A percentile compares a stretch with the other conserved stretches of the same genome.
Evolutionary conservation across 2,113 vertebrate genomes (phyloP).

Genomic region (Garra rufa): DNA sequence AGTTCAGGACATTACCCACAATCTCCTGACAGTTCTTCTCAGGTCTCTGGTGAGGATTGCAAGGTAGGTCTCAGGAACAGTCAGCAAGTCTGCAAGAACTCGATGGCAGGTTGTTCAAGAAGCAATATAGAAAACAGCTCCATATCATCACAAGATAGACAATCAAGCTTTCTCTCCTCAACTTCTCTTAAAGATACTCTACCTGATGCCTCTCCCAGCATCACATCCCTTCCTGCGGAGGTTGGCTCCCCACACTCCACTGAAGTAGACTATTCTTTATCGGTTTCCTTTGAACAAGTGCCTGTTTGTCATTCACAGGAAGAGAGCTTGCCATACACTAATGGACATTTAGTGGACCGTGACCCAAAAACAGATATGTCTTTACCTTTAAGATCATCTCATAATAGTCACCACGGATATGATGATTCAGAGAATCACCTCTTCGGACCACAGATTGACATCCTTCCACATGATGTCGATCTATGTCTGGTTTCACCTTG

Average conservation of each 20-base stretch:
- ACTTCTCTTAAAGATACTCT: constrained; percentile 78
- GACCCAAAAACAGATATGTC: constrained; percentile 71
- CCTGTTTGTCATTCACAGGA: constrained; percentile 75
- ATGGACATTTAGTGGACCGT: constrained; percentile 62
- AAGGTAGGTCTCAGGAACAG: constrained; percentile 57
- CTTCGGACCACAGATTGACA: constrained; percentile 47
- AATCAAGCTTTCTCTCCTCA: constrained; percentile 79
- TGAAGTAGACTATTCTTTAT: constrained; percentile 88
- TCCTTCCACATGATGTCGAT: constrained; percentile 87
- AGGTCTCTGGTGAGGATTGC: constrained; percentile 69
- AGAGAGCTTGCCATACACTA: constrained; percentile 60
- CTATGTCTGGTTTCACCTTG: constrained; percentile 93
- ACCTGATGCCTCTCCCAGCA: constrained; percentile 80
- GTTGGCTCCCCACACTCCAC: constrained; percentile 88
- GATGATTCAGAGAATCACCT: constrained; percentile 64
- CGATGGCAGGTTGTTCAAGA: constrained; percentile 58
- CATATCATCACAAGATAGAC: constrained; percentile 72
- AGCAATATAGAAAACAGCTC: constrained; percentile 69
- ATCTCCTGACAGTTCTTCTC: constrained; percentile 74
- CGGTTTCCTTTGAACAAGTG: constrained; percentile 88
- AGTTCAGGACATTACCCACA: constrained; percentile 81
- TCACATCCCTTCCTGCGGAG: constrained; percentile 87
- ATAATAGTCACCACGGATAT: constrained; percentile 60
- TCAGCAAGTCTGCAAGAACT: constrained; percentile 64
- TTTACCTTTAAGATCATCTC: constrained; percentile 77